These are phyloP conservation scores for Tachuris rubrigastra DNA, from an alignment of 2,113 vertebrate genomes.

Conservation along the genomic window DNA sequence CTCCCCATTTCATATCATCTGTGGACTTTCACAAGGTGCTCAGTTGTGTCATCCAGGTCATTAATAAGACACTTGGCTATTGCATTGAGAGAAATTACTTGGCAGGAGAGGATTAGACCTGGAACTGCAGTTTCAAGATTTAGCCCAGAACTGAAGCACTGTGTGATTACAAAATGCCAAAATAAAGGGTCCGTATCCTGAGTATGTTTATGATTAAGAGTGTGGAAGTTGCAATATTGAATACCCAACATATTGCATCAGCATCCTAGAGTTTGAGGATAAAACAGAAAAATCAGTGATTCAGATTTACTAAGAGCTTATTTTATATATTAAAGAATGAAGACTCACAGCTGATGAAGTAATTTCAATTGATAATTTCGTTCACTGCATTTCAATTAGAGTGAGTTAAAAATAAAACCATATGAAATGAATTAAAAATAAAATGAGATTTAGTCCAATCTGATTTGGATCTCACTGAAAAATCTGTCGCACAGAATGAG, in stretches of 20 bases:
- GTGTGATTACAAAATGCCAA: background rate
- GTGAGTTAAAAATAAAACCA: slow-evolving; percentile 45
- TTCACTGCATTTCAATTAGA: slow-evolving; percentile 49
- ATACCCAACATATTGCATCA: background rate
- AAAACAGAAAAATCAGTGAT: background rate
- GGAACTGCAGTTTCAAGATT: background rate
- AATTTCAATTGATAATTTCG: slow-evolving; percentile 51
- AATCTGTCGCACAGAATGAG: background rate
- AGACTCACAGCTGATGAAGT: slow-evolving; percentile 33
- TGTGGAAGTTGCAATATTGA: background rate
- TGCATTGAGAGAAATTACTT: background rate
- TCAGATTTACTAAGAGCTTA: slow-evolving; percentile 10
- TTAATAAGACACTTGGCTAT: background rate
- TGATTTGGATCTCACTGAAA: slow-evolving; percentile 28
- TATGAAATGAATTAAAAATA: slow-evolving; percentile 49
- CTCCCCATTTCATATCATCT: background rate
- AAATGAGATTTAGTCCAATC: slow-evolving; percentile 14
- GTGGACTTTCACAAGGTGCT: background rate
- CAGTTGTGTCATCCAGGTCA: background rate
- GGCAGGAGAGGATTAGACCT: background rate
- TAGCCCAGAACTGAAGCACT: background rate
- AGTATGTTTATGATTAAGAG: background rate
- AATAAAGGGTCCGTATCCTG: background rate
- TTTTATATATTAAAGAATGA: slow-evolving; percentile 21
- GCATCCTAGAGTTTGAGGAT: background rate